Conservation (phyloP, 1,140 invertebrate genomes). For the Epicauta chinensis region DNA sequence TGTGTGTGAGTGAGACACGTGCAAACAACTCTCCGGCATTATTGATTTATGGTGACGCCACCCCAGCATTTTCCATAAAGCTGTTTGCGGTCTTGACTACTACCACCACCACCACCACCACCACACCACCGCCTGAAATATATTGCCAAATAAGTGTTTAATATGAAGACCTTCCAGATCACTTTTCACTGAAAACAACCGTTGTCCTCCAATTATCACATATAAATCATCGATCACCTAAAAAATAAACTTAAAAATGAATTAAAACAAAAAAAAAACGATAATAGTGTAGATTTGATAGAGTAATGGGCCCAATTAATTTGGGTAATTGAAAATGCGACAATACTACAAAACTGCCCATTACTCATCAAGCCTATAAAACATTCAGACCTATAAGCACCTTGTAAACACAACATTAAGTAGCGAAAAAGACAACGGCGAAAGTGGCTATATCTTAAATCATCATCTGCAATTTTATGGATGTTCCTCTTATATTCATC, state of each 20-base stretch:
- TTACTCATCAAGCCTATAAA: constrained; percentile 16
- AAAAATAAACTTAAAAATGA: no score
- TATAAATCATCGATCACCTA: not conserved
- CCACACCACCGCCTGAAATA: constrained; percentile 32
- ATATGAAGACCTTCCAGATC: constrained; percentile 39
- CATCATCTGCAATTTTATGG: constrained; percentile 40
- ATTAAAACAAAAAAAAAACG: no score
- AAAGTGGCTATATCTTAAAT: constrained; percentile 34
- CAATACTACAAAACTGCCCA: no score
- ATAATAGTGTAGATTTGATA: no score
- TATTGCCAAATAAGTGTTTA: constrained; percentile 44
- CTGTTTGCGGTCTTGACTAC: constrained; percentile 42
- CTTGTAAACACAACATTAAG: constrained; percentile 38
- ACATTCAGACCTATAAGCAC: constrained; percentile 25
- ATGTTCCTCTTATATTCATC: constrained; percentile 28
- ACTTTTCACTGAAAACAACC: constrained; percentile 30
- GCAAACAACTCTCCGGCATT: constrained; percentile 19
- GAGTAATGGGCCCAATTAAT: no score
- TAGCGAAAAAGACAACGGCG: constrained; percentile 36
- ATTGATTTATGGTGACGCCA: constrained; percentile 43
- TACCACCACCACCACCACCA: constrained; percentile 4
- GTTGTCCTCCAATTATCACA: not conserved
- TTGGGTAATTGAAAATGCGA: no score
- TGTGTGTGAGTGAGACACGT: constrained; percentile 18
- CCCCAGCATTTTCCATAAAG: constrained; percentile 43